Percentiles rank a stretch among this genome's conserved stretches.
These are phyloP conservation scores for Liopterus haemorrhoidalis DNA, from an alignment of 2,888 invertebrate species.

Conservation along the genomic window DNA sequence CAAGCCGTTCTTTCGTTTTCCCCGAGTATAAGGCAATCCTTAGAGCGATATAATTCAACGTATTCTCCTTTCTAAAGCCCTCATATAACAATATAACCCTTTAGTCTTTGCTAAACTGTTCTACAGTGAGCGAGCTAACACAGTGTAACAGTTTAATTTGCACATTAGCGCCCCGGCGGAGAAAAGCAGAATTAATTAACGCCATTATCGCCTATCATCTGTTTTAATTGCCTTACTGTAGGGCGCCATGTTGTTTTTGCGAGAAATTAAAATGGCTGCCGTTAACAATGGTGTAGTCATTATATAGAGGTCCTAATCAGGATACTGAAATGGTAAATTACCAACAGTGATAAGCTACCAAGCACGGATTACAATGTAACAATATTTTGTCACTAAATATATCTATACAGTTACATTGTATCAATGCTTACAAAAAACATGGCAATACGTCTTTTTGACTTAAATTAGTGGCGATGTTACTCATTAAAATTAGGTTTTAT, in stretches of 20 bases:
- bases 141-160: conserved; percentile 50
- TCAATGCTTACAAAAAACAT: too few relatives aligned
- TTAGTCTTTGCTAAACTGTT: too few relatives aligned
- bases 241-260: conserved; percentile 49
- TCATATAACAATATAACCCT: too few relatives aligned
- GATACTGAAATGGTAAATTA: conserved; percentile 48
- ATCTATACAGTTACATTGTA: too few relatives aligned
- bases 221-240: conserved; percentile 47
- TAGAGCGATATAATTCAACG: too few relatives aligned
- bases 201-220: conserved; percentile 50
- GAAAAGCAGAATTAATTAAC: conserved; percentile 50
- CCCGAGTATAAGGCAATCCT: too few relatives aligned
- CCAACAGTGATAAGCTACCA: conserved; percentile 34
- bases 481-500: too few relatives aligned
- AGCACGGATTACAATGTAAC: conserved; percentile 40
- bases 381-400: conserved; percentile 28
- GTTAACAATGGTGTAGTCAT: conserved; percentile 46
- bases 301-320: conserved; percentile 46
- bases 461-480: too few relatives aligned
- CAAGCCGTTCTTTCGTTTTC: too few relatives aligned
- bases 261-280: conserved; percentile 49
- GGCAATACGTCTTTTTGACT: too few relatives aligned
- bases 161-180: conserved; percentile 48
- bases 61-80: too few relatives aligned
- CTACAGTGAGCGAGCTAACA: conserved; percentile 42